Base-by-base conservation (phyloP, 2,113 vertebrate genomes). In the Telmatochromis sp. region DNA sequence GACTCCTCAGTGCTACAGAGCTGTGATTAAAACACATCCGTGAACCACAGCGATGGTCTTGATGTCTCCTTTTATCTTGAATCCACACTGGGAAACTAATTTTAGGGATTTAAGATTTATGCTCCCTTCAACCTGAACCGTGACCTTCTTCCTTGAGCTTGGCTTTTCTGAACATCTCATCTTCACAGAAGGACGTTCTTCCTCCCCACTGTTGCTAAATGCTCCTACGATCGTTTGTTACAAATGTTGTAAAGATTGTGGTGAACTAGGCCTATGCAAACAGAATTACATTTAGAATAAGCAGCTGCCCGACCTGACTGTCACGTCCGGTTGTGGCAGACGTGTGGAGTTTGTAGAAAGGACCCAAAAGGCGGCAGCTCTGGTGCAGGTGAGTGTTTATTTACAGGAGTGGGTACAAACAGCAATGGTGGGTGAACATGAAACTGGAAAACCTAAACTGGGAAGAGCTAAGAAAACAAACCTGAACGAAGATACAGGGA, bases 201-300 rank as follows among this genome's bases (percentile, higher is more conserved):
- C 35, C 19, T 71, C 65, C 35, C 35, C 35, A 15, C 35, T 42
- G 35, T 23, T 40, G 35, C 65, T 9, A 42, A 40, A 40, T 23
- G n/a, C 12, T 71, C n/a, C 12, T 23, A 3, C 12, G 0, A 42
- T 71, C 0, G 3, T 68, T 68, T 5, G 0, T 3, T 23, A 40
- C 11, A 68, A 65, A n/a, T 68, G 60, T 68, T 57, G 3, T 0
- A 57, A 28, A 57, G 54, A n/a, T 1, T 68, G 63, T 37, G 6
- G 17, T 37, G 33, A 23, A 68, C 19, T 40, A 12, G 19, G 7
- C 4, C 63, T 37, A 21, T 0, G 2, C 5, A 68, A 68, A 68
- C 63, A 68, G 19, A n/a, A 68, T 68, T 13, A 21, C 19, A 68
- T 68, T 68, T 37, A 68, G 4, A 68, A 40, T 21, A 68, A 40